These are phyloP conservation scores for Cyclophora albipunctata DNA, from an alignment of 2,888 invertebrate species.

Conservation along the genomic window DNA sequence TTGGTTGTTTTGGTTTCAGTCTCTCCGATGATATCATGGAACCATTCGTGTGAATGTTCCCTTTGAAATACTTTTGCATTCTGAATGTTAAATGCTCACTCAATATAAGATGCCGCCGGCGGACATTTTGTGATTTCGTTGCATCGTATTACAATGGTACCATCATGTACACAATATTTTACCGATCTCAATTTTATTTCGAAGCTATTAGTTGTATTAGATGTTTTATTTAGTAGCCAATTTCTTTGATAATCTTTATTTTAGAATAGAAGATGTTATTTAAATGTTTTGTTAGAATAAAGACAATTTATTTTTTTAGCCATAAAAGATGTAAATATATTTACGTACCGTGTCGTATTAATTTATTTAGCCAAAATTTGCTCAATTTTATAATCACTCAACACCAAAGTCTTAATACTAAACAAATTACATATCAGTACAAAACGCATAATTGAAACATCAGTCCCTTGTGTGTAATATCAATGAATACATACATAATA, in stretches of 20 bases:
- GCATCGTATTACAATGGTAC: conserved; percentile 24
- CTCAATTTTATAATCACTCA: conserved; percentile 71
- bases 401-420: conserved; percentile 74
- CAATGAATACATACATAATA: neutral
- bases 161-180: conserved; percentile 41
- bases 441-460: conserved; percentile 60
- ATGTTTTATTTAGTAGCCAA: conserved; percentile 27
- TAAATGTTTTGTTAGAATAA: conserved; percentile 56
- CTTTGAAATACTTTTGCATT: too few relatives aligned
- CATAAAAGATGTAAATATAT: conserved; percentile 53
- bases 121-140: neutral
- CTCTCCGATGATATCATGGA: too few relatives aligned
- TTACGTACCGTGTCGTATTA: conserved; percentile 45
- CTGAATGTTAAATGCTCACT: too few relatives aligned
- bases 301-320: conserved; percentile 63
- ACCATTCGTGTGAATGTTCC: too few relatives aligned
- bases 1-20: too few relatives aligned
- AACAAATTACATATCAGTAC: conserved; percentile 66
- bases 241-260: conserved; percentile 48
- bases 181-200: conserved; percentile 70
- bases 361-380: conserved; percentile 74
- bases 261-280: conserved; percentile 38
- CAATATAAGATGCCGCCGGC: too few relatives aligned
- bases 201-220: conserved; percentile 68
- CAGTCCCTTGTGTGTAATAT: conserved; percentile 6